Evolutionary conservation across 2,113 vertebrate genomes (phyloP), one percentile per base, ranked within the genome.

Genomic region (Glaucidium brasilianum): DNA sequence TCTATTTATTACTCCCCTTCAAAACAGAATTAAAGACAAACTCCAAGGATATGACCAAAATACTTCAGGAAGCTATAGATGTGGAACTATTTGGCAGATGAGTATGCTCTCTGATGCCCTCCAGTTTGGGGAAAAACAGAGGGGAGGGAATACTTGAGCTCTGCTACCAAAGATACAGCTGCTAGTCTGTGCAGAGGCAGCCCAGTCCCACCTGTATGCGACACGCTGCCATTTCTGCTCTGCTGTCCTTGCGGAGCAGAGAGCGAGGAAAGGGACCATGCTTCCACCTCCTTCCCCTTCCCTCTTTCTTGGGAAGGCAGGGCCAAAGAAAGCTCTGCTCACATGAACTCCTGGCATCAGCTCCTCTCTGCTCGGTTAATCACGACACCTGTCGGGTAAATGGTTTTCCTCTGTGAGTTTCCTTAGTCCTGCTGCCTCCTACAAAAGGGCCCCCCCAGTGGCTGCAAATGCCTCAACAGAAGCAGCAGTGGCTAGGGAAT

Each of bases 61-160:
- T 16, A 34, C 25, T 73, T 56, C 23, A 56, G 34, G 8, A 79
- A 72, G 20, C 43, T 34, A 25, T 1, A 88, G 50, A 21, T 32
- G 18, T 49, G 29, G 29, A 80, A 62, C 8, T 37, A 15, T 34
- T 8, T 55, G 55, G 67, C 49, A 73, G 34, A 53, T 14, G 35
- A 0, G 0, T 10, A 53, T 1, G 9, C 5, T 66, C n/a, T n/a
- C n/a, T 43, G 35, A 67, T 58, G 45, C 43, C 15, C 18, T 79
- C 37, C 30, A 26, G 49, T 50, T 29, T 14, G 26, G 43, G 12
- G 12, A 21, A 83, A 17, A 43, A 47, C 0, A 2, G 23, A 66
- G 6, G 15, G 26, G 12, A 80, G 7, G 41, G 20, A 74, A 17
- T 20, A 37, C 23, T 32, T 29, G 59, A 94, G 29, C 49, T 78